Base-by-base conservation (phyloP, 2,888 invertebrate species). In the Prenolepis imparis region DNA sequence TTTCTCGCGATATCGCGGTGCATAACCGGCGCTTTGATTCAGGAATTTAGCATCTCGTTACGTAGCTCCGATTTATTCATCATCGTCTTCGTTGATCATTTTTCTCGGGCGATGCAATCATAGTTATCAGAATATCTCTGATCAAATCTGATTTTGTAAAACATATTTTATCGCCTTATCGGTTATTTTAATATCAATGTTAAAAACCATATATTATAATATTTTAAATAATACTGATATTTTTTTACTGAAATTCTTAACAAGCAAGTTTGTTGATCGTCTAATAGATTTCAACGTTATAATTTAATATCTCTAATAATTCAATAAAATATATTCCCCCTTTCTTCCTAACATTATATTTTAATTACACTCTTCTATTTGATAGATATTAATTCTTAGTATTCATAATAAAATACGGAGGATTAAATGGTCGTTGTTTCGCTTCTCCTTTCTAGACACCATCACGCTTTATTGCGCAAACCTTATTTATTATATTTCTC, bases 1-100 rank as follows among this genome's bases (percentile, higher is more conserved):
- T 39, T 28, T 72, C 36, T 52, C 59, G n/a, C 24, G 28, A 41
- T 24, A 74, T 64, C 36, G 52, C 64, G 21, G 11, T 39, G 15
- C 15, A 74, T 15, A 64, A 36, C 36, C 36, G 64, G 12, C 5
- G n/a, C n/a, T n/a, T n/a, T n/a, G n/a, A 81, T 81, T 24, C 57
- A 72, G 21, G 32, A 70, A 81, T 68, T 83, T 68, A 48, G 28
- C 52, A n/a, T 82, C 66, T 59, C 55, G 68, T 44, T 41, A 59
- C 21, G 11, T 41, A 36, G n/a, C 48, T 78, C 15, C 24, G 24
- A 67, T 78, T 64, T 82, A 12, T 12, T 24, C 21, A 21, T 55
- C 11, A n/a, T 64, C 52, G n/a, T 2, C 41, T 36, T 36, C 8
- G 24, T 41, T 41, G n/a, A 28, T 44, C 63, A 3, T 12, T 12